Evolutionary conservation across 2,113 vertebrate genomes (phyloP), one percentile per base, ranked within the genome.

Genomic region (Montifringilla adamsi): DNA sequence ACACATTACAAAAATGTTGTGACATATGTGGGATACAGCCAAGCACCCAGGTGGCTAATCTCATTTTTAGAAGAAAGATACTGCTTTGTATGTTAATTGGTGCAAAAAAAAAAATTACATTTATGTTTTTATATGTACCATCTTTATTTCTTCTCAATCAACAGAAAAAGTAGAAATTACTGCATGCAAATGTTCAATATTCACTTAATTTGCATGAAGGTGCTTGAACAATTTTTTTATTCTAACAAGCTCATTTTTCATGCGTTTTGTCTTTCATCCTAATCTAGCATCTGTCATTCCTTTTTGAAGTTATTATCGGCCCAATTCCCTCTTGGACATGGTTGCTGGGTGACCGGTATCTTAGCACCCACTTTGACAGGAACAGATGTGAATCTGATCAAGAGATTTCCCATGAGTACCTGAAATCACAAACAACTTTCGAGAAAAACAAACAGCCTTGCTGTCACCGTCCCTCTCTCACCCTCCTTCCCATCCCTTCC

Each of bases 301-400:
- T 99, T 99, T 99, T 99, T 99, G 98, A 99, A 99, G 99, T 99
- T 99, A 99, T 99, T 99, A 99, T 99, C 99, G 98, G 99, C 98
- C 98, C 97, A 98, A 99, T 99, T 99, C 99, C 99, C 99, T 99
- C 98, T 99, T 99, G 99, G 99, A 99, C 99, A 98, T 98, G 99
- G 99, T 99, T 99, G 99, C 99, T 98, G 99, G 99, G 99, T 99
- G 99, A 99, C 99, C 98, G 98, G 99, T 99, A 99, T 99, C 99
- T 99, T 99, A 99, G 99, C 99, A 99, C 99, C 99, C 99, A 99
- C 98, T 99, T 99, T 99, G 99, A 99, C 99, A 99, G 99, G 99
- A 99, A 99, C 99, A 99, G 99, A 99, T 99, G 99, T 99, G 99
- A 99, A 99, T 99, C 98, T 99, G 99, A 99, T 99, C 99, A 99